Conservation (phyloP, 2,113 vertebrate species). For the Vanacampus margaritifer region DNA sequence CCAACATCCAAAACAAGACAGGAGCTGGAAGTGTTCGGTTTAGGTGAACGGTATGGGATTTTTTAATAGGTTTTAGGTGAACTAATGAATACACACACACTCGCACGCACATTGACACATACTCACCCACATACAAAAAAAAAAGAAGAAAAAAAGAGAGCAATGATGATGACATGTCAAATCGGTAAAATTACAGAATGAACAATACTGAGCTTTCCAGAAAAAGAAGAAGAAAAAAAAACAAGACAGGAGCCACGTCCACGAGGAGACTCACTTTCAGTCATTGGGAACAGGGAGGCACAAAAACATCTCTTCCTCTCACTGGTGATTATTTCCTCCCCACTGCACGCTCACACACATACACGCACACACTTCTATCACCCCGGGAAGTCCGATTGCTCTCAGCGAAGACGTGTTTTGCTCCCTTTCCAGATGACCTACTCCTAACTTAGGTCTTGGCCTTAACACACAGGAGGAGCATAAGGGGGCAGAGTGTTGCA, state of each 20-base stretch:
- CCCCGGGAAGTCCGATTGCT: slow-evolving; percentile 14
- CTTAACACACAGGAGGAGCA: slow-evolving; percentile 67
- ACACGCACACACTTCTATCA: slow-evolving; percentile 27
- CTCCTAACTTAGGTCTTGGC: slow-evolving; percentile 57
- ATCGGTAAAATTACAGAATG: too few species aligned
- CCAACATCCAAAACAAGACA: slow-evolving; percentile 36
- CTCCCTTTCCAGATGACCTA: slow-evolving; percentile 73
- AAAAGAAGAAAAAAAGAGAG: too few species aligned
- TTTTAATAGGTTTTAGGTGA: too few species aligned
- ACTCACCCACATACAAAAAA: too few species aligned
- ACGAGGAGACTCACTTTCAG: slow-evolving; percentile 46
- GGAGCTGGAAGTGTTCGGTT: too few species aligned
- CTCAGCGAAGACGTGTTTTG: slow-evolving; percentile 41
- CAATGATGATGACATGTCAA: too few species aligned
- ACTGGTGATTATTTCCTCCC: slow-evolving; percentile 34
- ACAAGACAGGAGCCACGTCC: slow-evolving; percentile 38
- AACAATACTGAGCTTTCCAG: too few species aligned
- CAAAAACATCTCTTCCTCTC: slow-evolving; percentile 49
- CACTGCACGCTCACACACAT: slow-evolving; percentile 7
- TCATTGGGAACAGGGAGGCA: slow-evolving; percentile 47
- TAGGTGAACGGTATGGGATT: too few species aligned
- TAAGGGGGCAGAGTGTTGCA: slow-evolving; percentile 71
- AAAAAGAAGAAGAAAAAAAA: too few species aligned
- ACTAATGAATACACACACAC: too few species aligned
- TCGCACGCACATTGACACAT: too few species aligned